Base-by-base conservation (phyloP, 1,140 invertebrate genomes). In the Pentalonia nigronervosa region DNA sequence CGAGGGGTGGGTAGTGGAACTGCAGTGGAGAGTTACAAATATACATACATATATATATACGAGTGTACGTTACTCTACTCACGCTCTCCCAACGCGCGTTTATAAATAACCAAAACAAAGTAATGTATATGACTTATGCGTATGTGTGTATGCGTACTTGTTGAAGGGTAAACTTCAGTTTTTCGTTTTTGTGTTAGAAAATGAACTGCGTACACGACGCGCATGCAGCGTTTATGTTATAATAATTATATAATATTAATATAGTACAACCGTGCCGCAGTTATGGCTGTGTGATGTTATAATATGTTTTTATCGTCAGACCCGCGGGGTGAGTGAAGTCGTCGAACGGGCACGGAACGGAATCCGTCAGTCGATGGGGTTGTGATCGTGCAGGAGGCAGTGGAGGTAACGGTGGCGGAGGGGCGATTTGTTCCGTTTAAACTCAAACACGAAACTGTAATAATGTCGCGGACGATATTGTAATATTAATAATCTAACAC, bases 151-250 rank as follows among this genome's bases (percentile, higher is more conserved):
- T 34, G 23, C 23, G 47, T 88, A 88, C 86, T 88, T 88, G 86
- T 88, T 88, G 86, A 88, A 88, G 86, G 86, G 86, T 88, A 88
- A 88, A 88, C 86, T 88, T 88, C 86, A 48, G 86, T 88, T 88
- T 88, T 48, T 48, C 30, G 86, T 88, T 88, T 88, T 48, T n/a
- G 30, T 48, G 86, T 88, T 88, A 88, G 50, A 88, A 88, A 88
- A 88, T 41, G 45, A 47, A 88, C 45, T 48, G 41, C 60, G n/a
- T 76, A 76, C n/a, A 76, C 14, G 60, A 76, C n/a, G 60, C n/a
- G 60, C 30, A 67, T 11, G 60, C 60, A 67, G 30, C 60, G 60
- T 30, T 67, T 67, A 25, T 30, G 56, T 67, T 14, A 30, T 67
- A 83, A 83, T 83, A 25, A 83, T 36, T 34, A 20, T 36, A 81